Percentiles rank a stretch among this genome's conserved stretches.
Evolutionary conservation across 2,797 vertebrate genomes (phyloP).

Genomic region (Oreonectes daqikongensis): DNA sequence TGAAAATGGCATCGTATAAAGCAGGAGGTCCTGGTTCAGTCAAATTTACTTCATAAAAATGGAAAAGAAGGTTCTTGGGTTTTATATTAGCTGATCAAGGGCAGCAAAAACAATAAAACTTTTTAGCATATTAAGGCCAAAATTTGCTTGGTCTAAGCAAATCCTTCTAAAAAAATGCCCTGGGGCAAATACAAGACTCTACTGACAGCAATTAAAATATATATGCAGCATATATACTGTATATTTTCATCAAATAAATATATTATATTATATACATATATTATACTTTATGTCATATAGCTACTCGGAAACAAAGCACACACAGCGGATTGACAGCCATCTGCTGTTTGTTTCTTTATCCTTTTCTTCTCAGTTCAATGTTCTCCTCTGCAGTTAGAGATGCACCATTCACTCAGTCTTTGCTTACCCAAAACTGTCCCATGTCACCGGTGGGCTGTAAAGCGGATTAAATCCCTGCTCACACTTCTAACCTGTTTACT

Average conservation of each 20-base stretch:
- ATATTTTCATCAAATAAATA: neutral
- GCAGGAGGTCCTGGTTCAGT: neutral
- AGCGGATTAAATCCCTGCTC: slow-evolving; percentile 33
- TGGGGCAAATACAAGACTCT: neutral
- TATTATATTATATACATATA: too few relatives aligned
- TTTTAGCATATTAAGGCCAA: neutral
- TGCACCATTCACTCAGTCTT: slow-evolving; percentile 13
- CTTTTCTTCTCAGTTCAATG: slow-evolving; percentile 4
- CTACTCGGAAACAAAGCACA: too few relatives aligned
- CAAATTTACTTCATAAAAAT: neutral
- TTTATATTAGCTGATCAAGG: neutral
- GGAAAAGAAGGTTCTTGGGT: neutral
- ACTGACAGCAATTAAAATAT: neutral
- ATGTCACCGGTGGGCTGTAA: slow-evolving; percentile 30
- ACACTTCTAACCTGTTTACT: slow-evolving; percentile 35
- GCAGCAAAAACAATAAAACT: neutral
- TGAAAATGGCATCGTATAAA: slow-evolving; percentile 19
- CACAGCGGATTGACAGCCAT: slow-evolving; percentile 36
- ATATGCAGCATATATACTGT: too few relatives aligned
- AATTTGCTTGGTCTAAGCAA: neutral
- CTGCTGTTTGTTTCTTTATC: slow-evolving; percentile 18
- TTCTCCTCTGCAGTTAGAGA: neutral
- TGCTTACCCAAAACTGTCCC: slow-evolving; percentile 1
- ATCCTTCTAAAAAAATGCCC: neutral
- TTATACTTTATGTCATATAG: too few relatives aligned